Base-by-base conservation (phyloP, 2,888 invertebrate species). In the Pandemis heparana region DNA sequence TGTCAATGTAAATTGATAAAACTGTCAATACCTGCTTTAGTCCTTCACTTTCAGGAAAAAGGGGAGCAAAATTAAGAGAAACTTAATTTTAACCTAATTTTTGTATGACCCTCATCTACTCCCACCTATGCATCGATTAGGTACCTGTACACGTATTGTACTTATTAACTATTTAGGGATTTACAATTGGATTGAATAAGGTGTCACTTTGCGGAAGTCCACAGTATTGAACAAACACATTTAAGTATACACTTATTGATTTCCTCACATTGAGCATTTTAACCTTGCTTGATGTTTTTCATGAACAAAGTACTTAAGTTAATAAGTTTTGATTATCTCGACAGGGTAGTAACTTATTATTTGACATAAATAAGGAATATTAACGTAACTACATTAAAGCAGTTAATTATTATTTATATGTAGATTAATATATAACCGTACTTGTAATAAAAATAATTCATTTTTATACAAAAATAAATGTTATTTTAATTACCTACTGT, bases 311-410 rank as follows among this genome's bases (percentile, higher is more conserved):
- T 62, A n/a, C n/a, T n/a, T n/a, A 16, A 46, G 23, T 23, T 63
- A 46, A 43, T 41, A 53, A 32, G 18, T 16, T 46, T 53, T 53
- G 18, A 64, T 69, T 48, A 53, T 48, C 62, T 62, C 12, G 43
- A 72, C 75, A 75, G 75, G 75, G 75, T 75, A 63, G 66, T 12
- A 56, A 59, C 14, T 61, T 65, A 72, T 62, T 23, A 10, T 18
- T 8, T 65, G 39, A 43, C 16, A 39, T 60, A 60, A 70, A 51
- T 41, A 16, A 59, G 38, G 32, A 43, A 38, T 32, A 56, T 64
- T 23, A n/a, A 18, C 7, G 18, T n/a, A 12, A 41, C 41, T 38
- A 56, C 59, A 59, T 59, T 18, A 3, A 53, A 16, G 16, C 4
- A 16, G 8, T 53, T 38, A 48, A 39, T n/a, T 61, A 0, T 60